Base-by-base conservation (phyloP, 1,140 invertebrate species). In the Drosophila nigromelanica region DNA sequence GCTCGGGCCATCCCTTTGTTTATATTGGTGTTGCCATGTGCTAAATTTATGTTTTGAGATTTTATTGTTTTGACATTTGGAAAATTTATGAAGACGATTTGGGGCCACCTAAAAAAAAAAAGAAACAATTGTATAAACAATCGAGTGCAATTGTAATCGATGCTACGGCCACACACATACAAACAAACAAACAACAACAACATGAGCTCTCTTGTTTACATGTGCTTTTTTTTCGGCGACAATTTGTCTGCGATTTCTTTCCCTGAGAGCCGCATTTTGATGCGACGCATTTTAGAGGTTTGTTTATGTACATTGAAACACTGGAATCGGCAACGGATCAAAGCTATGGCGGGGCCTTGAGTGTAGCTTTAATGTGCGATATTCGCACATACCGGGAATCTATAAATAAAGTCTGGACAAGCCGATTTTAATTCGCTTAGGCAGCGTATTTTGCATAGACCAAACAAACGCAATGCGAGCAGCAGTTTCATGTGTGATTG, bases 131-230 rank as follows among this genome's bases (percentile, higher is more conserved):
- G 37, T 61, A 39, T 77, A 80, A 77, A 77, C 73, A 86, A 59
- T 71, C 42, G 52, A 69, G 67, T 81, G 82, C 82, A 86, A 87
- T 76, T 78, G 78, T 78, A 87, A 86, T 81, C 68, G 68, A 86
- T 67, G 67, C 64, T 40, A 35, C 33, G 27, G 27, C 56, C 43
- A 72, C 37, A 62, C 58, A 76, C 56, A 40, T 21, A 10, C 11
- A 27, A 27, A 35, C 27, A 42, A 18, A 18, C 18, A 18, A 18
- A 58, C 61, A 67, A 43, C 40, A 40, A 21, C 40, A 30, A 51
- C 33, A 40, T 39, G 15, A 71, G 52, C 37, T 43, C 3, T 24
- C 11, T 56, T 56, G 54, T 56, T 56, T 56, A 56, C 37, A 54
- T 60, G 11, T 24, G 30, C 24, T 39, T 54, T 39, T 14, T 69